Percentiles rank a stretch among this genome's conserved stretches.
Conservation (phyloP, 23 tunicate species). For the Trididemnum clinides region DNA sequence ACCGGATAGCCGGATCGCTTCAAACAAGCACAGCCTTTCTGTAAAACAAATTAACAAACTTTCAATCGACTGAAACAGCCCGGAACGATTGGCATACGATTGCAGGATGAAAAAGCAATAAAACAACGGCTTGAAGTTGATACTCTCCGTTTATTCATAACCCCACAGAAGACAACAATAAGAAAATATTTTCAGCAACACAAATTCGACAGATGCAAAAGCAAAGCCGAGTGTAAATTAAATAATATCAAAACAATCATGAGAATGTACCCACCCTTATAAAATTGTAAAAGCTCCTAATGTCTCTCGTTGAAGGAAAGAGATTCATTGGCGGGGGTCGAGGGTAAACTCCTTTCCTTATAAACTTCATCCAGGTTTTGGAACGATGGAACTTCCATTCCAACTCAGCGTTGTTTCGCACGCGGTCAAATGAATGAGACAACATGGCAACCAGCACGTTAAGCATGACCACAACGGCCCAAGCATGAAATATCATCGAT, state of each 20-base stretch:
- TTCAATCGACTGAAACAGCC: too few species aligned
- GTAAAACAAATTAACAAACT: too few species aligned
- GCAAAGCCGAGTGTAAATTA: not conserved
- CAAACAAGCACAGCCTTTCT: too few species aligned
- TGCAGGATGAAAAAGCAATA: too few species aligned
- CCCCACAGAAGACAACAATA: too few species aligned
- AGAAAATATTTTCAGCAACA: too few species aligned
- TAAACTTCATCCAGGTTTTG: slow-evolving; percentile 61
- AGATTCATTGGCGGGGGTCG: slow-evolving; percentile 74
- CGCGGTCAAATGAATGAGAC: slow-evolving; percentile 79
- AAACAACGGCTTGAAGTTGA: too few species aligned
- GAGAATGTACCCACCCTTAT: slow-evolving; percentile 32
- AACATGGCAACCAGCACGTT: slow-evolving; percentile 77
- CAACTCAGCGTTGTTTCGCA: slow-evolving; percentile 68
- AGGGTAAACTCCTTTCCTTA: slow-evolving; percentile 46
- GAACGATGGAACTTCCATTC: slow-evolving; percentile 77
- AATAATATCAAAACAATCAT: not conserved
- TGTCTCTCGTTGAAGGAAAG: slow-evolving; percentile 43
- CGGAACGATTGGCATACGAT: too few species aligned
- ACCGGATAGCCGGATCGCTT: too few species aligned
- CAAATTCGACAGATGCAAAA: too few species aligned
- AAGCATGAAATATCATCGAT: slow-evolving; percentile 60
- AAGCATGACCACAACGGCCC: slow-evolving; percentile 82
- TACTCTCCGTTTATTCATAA: too few species aligned
- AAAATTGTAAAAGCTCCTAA: slow-evolving; percentile 18